phyloP scores from a whole-genome alignment of 2,888 invertebrate species.

The Agrotis puta region DNA sequence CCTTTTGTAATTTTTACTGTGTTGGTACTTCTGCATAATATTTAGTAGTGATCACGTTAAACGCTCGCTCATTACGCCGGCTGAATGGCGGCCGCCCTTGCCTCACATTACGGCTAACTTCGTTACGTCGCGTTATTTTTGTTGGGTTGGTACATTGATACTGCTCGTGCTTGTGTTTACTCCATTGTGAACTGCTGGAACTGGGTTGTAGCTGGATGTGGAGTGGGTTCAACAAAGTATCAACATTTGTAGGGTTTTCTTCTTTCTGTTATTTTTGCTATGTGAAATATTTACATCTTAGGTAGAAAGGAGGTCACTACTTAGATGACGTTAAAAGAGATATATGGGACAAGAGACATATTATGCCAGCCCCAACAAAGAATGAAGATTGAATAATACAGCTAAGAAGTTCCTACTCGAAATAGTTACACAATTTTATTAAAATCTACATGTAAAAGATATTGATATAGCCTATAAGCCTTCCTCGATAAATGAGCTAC shows the following conservation, averaged over 20 bases:
- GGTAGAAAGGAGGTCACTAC: no score
- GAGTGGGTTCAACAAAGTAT: not conserved
- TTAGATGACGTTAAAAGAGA: no score
- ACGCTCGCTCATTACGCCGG: constrained; percentile 57
- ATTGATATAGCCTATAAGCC: no score
- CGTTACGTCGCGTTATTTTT: constrained; percentile 55
- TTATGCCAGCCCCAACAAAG: no score
- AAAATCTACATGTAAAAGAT: no score
- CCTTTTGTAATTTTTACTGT: not conserved
- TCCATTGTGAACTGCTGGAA: constrained; percentile 26
- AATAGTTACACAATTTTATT: no score
- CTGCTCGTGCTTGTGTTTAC: constrained; percentile 28
- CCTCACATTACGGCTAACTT: constrained; percentile 59
- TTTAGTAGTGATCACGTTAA: constrained; percentile 17
- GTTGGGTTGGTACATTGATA: constrained; percentile 49
- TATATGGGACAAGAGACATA: no score
- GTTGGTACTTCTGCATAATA: constrained; percentile 22
- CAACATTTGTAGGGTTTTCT: not conserved
- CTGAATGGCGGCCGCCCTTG: constrained; percentile 49
- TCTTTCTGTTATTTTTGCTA: no score
- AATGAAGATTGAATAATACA: no score
- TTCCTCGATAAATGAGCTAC: no score
- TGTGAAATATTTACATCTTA: no score
- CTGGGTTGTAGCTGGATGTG: constrained; percentile 12
- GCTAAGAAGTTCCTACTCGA: no score